Base-by-base conservation (phyloP, 2,113 vertebrate genomes). In the Entomyzon cyanotis region DNA sequence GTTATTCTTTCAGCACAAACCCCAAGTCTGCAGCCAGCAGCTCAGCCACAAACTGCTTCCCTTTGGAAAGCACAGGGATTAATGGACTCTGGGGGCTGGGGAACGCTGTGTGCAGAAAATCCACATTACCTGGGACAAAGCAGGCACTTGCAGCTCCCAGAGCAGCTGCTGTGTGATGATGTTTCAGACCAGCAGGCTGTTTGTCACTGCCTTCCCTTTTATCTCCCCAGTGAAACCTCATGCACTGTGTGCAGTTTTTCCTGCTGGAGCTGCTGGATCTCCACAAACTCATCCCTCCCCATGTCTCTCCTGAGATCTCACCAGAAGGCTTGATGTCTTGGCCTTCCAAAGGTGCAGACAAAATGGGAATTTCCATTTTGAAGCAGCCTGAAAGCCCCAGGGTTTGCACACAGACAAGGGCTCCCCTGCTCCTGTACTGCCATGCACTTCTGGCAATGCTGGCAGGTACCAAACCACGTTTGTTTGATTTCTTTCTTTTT, bases 161-260 rank as follows among this genome's bases (percentile, higher is more conserved):
- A 70, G 47, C 2, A 12, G 50, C 65, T 88, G 89, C 75, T 64
- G 33, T 20, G 58, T n/a, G 28, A 9, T 5, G 1, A 4, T 2
- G 3, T n/a, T 47, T 18, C n/a, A 41, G 53, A 37, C 19, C 63
- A 83, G 46, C 67, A 65, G 68, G 39, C n/a, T 76, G 1, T 56
- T 75, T 84, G 64, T 81, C 81, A 12, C 84, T 53, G 64, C 56
- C 75, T 74, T 49, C 68, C 62, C 65, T 76, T 60, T 69, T 39
- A 39, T 70, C 62, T 81, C 73, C 84, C 64, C 16, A 15, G 39
- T 62, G 76, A 62, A 90, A 42, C 16, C 37, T 65, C 44, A 3
- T 2, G 27, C 0, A 1, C 64, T 37, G 17, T 5, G 1, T 4
- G 13, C 27, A 0, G 49, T 4, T 81, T 69, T 60, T 52, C 62